Percentiles rank a stretch among this genome's conserved stretches.
Conservation (phyloP, 2,797 vertebrate genomes). For the Otolemur crassicaudatus region DNA sequence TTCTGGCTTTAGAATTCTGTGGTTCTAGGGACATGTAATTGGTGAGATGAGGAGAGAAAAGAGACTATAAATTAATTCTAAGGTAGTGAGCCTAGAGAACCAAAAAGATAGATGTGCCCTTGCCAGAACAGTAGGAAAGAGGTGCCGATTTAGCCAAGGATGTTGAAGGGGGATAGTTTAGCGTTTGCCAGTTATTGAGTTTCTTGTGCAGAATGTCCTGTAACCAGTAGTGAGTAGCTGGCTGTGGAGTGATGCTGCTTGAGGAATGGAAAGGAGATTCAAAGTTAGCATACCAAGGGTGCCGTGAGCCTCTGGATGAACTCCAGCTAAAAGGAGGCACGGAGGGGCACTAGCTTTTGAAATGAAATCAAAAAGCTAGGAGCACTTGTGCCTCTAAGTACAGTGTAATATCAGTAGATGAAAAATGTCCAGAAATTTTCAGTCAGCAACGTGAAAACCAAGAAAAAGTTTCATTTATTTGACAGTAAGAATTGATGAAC, state of each 20-base stretch:
- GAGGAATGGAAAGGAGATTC: constrained; percentile 19
- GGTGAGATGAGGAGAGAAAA: neutral
- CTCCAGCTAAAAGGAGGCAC: constrained; percentile 23
- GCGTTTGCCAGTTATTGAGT: neutral
- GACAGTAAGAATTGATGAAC: neutral
- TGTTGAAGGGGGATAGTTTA: neutral
- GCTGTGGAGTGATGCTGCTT: neutral
- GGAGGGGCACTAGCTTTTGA: constrained; percentile 1
- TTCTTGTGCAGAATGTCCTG: neutral
- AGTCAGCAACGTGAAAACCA: constrained; percentile 39
- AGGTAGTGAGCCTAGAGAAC: neutral
- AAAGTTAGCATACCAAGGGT: neutral
- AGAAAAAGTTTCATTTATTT: constrained; percentile 39
- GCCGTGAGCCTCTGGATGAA: neutral
- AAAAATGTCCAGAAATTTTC: too few species aligned
- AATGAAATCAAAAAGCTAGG: constrained; percentile 34
- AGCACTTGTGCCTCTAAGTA: neutral
- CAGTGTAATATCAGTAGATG: neutral
- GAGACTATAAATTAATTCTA: constrained; percentile 48
- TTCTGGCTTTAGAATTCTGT: constrained; percentile 1
- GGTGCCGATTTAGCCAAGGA: neutral
- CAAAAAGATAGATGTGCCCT: neutral
- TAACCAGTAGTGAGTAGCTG: neutral
- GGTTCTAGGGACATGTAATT: constrained; percentile 3
- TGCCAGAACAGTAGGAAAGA: constrained; percentile 35